Evolutionary conservation across 2,888 invertebrate species (phyloP).

Genomic region (Torymus tubicola): DNA sequence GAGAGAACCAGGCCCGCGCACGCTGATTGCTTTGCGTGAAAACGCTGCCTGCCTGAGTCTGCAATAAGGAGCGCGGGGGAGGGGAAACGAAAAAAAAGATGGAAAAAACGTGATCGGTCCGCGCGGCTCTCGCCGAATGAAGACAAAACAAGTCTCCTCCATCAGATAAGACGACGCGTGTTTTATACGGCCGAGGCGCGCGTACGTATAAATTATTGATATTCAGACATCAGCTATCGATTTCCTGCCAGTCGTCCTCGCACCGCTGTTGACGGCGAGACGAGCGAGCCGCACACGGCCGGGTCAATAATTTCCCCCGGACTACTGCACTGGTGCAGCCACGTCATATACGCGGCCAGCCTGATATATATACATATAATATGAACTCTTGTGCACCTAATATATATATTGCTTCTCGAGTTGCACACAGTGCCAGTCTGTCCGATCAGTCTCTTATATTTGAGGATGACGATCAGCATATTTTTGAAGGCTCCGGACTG

Average conservation of each 20-base stretch:
- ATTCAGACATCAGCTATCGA: slow-evolving; percentile 50
- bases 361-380: no score
- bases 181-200: slow-evolving; percentile 8
- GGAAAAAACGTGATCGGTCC: not conserved
- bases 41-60: not conserved
- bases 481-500: no score
- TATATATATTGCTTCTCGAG: not conserved
- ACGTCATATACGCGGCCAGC: no score
- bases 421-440: not conserved
- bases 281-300: not conserved
- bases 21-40: not conserved
- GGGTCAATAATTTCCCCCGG: slow-evolving; percentile 48
- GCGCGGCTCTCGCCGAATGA: not conserved
- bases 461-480: no score
- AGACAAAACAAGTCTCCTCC: slow-evolving; percentile 22
- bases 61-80: not conserved
- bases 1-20: not conserved
- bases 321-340: no score
- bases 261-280: not conserved
- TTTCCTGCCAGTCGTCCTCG: slow-evolving; percentile 36
- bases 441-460: no score
- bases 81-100: not conserved
- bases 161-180: slow-evolving; percentile 30
- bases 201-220: slow-evolving; percentile 52
- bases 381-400: no score